Conservation (phyloP, 2,888 invertebrate species). For the Spatulosminthurus flaviceps region DNA sequence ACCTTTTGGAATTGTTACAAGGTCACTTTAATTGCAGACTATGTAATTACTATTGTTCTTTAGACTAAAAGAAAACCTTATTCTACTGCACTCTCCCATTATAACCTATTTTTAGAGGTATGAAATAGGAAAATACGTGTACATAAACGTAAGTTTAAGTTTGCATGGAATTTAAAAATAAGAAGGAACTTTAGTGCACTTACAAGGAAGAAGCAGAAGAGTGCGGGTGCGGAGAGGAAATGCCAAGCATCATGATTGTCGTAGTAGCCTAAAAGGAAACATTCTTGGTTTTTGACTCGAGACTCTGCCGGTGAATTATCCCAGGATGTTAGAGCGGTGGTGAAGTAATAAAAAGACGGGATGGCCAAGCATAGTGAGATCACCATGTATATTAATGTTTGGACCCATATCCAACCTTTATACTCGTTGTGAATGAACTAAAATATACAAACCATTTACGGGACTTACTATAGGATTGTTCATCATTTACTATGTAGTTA, state of each 20-base stretch:
- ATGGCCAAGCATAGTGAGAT: constrained; percentile 75
- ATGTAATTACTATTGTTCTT: too few relatives aligned
- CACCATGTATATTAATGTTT: constrained; percentile 73
- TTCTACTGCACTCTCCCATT: too few relatives aligned
- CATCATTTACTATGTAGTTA: too few relatives aligned
- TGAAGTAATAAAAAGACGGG: constrained; percentile 70
- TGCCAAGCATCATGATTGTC: constrained; percentile 89
- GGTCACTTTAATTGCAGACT: too few relatives aligned
- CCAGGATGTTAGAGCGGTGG: constrained; percentile 51
- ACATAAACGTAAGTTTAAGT: too few relatives aligned
- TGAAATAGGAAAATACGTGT: too few relatives aligned
- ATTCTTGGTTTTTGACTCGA: constrained; percentile 76
- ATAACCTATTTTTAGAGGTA: too few relatives aligned
- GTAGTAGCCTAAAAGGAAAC: constrained; percentile 76
- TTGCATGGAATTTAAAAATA: not conserved
- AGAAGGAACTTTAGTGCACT: constrained; percentile 36
- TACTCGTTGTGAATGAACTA: constrained; percentile 16
- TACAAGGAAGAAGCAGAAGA: constrained; percentile 83
- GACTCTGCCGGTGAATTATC: constrained; percentile 78
- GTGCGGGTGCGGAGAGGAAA: constrained; percentile 78
- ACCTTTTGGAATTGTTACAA: too few relatives aligned
- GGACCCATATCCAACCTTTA: constrained; percentile 65
- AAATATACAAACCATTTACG: too few relatives aligned
- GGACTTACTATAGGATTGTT: too few relatives aligned
- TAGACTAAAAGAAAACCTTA: too few relatives aligned